phyloP scores from a whole-genome alignment of 2,888 invertebrate species.

The Mesorhabditis spiculigera region DNA sequence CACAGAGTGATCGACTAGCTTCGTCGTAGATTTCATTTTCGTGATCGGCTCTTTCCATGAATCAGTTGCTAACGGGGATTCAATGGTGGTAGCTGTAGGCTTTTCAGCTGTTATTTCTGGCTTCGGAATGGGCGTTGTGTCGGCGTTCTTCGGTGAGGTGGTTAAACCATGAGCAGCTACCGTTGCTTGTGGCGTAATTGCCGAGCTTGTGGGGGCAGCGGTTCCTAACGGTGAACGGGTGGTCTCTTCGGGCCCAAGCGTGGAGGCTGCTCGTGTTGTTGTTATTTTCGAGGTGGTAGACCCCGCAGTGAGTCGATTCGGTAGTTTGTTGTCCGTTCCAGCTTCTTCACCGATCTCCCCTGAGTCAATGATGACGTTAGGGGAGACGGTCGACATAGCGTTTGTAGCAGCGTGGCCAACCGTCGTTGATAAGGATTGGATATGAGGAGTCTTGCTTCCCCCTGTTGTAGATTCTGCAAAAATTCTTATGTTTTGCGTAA shows the following conservation, averaged over 20 bases:
- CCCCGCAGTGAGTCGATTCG: not conserved
- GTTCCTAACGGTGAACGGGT: slow-evolving; percentile 7
- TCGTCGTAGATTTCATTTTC: too few species aligned
- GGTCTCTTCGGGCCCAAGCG: not conserved
- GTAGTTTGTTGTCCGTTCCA: slow-evolving; percentile 1
- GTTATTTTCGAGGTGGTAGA: slow-evolving; percentile 4
- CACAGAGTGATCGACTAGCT: too few species aligned
- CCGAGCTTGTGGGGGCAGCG: not conserved
- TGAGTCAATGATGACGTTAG: slow-evolving; percentile 6
- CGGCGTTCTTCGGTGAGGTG: slow-evolving; percentile 9
- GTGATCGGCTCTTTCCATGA: too few species aligned
- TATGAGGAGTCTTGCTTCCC: not conserved
- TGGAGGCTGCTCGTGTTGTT: not conserved
- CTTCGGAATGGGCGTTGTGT: not conserved
- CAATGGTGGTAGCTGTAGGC: slow-evolving; percentile 10
- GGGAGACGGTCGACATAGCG: not conserved
- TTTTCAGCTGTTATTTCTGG: not conserved
- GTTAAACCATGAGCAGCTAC: not conserved
- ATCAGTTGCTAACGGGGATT: slow-evolving; percentile 6
- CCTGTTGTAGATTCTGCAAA: too few species aligned
- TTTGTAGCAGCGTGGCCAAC: not conserved
- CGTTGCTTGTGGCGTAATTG: not conserved
- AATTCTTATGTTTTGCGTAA: too few species aligned
- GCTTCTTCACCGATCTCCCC: not conserved
- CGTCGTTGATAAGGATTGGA: slow-evolving; percentile 9